A percentile compares a stretch with the other conserved stretches of the same genome.
Evolutionary conservation across 1,140 invertebrate genomes (phyloP).

Genomic region (Tyrophagus putrescentiae): DNA sequence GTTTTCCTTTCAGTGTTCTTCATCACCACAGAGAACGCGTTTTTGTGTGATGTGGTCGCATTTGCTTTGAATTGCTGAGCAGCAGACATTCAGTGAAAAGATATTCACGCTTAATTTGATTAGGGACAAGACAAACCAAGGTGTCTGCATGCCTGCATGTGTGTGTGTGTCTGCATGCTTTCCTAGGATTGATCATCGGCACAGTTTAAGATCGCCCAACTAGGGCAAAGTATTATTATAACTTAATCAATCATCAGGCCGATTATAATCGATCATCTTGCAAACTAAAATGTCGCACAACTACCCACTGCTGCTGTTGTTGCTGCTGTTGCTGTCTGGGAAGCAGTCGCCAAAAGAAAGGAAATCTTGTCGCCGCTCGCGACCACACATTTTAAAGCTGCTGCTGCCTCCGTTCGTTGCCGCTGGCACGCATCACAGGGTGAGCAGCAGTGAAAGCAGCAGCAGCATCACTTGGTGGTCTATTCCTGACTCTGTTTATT

Average conservation of each 20-base stretch:
- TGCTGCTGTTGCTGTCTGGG: no score
- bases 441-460: no score
- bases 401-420: neutral
- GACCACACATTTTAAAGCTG: conserved; percentile 7
- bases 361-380: conserved; percentile 4
- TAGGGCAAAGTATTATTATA: conserved; percentile 9
- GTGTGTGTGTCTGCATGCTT: no score
- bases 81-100: no score
- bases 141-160: neutral
- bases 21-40: no score
- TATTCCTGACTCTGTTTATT: no score
- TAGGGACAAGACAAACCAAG: conserved; percentile 15
- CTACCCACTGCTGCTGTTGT: neutral
- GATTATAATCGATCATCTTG: conserved; percentile 10
- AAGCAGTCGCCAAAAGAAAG: no score
- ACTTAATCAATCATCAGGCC: conserved; percentile 9
- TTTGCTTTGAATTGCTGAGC: no score
- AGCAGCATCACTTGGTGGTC: no score
- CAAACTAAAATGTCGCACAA: neutral
- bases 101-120: conserved; percentile 14
- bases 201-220: conserved; percentile 4
- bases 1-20: no score
- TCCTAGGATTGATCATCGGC: conserved; percentile 2
- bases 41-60: no score
- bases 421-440: neutral